Percentiles rank a stretch among this genome's conserved stretches.
These are phyloP conservation scores for Pheucticus melanocephalus DNA, from an alignment of 2,113 vertebrate species.

Conservation along the genomic window DNA sequence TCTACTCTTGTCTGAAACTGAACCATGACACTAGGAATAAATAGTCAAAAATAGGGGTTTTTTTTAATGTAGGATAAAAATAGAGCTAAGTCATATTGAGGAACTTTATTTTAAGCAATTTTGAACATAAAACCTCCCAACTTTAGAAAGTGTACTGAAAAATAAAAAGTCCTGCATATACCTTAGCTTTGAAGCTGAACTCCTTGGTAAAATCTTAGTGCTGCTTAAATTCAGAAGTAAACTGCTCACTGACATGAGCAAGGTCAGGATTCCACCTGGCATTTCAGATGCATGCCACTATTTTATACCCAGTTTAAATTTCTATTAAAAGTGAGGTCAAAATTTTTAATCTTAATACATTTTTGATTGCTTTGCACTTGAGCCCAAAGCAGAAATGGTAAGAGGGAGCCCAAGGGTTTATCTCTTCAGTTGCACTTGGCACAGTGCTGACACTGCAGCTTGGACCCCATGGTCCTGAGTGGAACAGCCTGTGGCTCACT, in stretches of 20 bases:
- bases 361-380: background rate
- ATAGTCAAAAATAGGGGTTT: background rate
- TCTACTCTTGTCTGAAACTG: background rate
- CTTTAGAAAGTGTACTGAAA: background rate
- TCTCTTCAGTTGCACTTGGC: accelerated
- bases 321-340: background rate
- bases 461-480: accelerated
- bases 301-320: background rate
- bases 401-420: background rate
- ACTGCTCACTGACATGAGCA: background rate
- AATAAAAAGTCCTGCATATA: background rate
- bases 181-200: background rate
- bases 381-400: background rate
- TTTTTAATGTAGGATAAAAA: background rate
- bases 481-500: background rate
- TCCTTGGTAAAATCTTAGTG: background rate
- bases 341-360: background rate
- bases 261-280: background rate
- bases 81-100: background rate
- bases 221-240: background rate
- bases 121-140: background rate
- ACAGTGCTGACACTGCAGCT: background rate
- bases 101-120: background rate
- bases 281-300: background rate
- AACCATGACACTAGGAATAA: background rate